Percentiles rank a stretch among this genome's conserved stretches.
Evolutionary conservation across 2,888 invertebrate species (phyloP).

Genomic region (Tachina fera): DNA sequence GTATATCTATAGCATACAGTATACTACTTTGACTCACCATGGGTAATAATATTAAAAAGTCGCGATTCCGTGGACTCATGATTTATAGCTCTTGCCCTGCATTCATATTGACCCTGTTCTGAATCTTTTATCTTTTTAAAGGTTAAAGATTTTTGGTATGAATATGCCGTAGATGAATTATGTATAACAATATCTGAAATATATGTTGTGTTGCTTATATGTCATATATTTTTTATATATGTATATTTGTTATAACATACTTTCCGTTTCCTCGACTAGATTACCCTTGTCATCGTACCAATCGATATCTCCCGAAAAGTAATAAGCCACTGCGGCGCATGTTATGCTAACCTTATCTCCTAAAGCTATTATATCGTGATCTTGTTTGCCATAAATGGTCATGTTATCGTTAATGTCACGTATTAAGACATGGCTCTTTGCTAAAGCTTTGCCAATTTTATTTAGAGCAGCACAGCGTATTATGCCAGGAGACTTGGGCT

Average conservation of each 20-base stretch:
- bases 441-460: slow-evolving; percentile 73
- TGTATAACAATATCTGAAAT: slow-evolving; percentile 73
- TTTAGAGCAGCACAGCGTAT: slow-evolving; percentile 83
- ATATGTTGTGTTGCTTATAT: background rate
- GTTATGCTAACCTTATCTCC: slow-evolving; percentile 85
- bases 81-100: slow-evolving; percentile 78
- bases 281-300: slow-evolving; percentile 83
- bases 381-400: slow-evolving; percentile 82
- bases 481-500: slow-evolving; percentile 82
- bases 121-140: slow-evolving; percentile 80
- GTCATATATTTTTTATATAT: background rate
- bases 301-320: slow-evolving; percentile 83
- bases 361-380: slow-evolving; percentile 82
- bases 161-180: slow-evolving; percentile 76
- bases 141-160: slow-evolving; percentile 79
- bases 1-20: background rate
- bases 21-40: slow-evolving; percentile 77
- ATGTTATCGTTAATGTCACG: slow-evolving; percentile 81
- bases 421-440: slow-evolving; percentile 78
- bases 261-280: slow-evolving; percentile 70
- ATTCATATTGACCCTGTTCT: slow-evolving; percentile 82
- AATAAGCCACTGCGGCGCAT: slow-evolving; percentile 85
- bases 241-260: slow-evolving; percentile 47
- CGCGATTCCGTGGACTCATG: slow-evolving; percentile 76
- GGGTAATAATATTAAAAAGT: slow-evolving; percentile 79